Base-by-base conservation (phyloP, 2,113 vertebrate genomes). In the Chamaea fasciata region DNA sequence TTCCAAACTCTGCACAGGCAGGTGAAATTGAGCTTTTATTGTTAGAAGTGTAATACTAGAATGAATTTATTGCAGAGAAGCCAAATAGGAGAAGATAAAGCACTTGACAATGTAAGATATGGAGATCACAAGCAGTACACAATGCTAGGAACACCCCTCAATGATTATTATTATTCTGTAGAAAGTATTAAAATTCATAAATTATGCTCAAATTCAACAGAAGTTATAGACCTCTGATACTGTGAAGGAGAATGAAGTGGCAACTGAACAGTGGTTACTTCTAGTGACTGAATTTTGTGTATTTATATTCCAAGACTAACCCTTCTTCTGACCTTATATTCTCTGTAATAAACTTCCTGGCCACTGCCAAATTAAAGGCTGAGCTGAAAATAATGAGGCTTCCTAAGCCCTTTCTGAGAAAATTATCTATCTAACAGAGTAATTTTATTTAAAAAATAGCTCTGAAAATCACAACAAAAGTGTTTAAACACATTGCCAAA, bases 391-490 rank as follows among this genome's bases (percentile, higher is more conserved):
- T 75, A 70, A 56, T 53, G 64, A 1, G 1, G 7, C 10, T 89
- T 94, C 37, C 57, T 90, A 85, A 87, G 46, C 63, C n/a, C 50
- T 92, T 3, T 6, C n/a, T 46, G 20, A 87, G 67, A 76, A 96
- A 89, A 76, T 42, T 76, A 35, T 87, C 16, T 87, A 27, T 82
- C 46, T 93, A 76, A 44, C 39, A 63, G 31, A 74, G 44, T 35
- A 1, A 55, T 76, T 82, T 80, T 49, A 76, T 92, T 90, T 13
- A 47, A 77, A 86, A 89, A 65, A 37, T 89, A 75, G 41, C 55
- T 89, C 37, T 64, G 56, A 91, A 88, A 95, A 92, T 89, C 59
- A 84, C 93, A 90, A 80, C 37, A 90, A 59, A 94, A 16, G 15
- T 13, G 3, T 95, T 96, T 90, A 90, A 94, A 83, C 35, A 78